Evolutionary conservation across 1,140 invertebrate genomes (phyloP), one percentile per base, ranked within the genome.

Genomic region (Caenorhabditis latens): DNA sequence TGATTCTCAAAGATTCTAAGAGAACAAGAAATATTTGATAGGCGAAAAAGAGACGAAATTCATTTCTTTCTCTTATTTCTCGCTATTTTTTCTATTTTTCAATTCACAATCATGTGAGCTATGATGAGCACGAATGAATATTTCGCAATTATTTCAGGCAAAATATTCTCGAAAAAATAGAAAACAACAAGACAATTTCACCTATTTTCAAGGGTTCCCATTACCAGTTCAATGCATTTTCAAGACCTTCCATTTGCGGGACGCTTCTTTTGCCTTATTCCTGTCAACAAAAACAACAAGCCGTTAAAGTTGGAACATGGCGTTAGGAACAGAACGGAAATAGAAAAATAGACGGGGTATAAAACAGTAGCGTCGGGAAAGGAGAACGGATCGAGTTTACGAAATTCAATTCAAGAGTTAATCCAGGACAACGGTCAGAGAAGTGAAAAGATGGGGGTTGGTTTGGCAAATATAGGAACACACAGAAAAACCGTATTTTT

Each of bases 401-500:
- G 19, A 46, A 71, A 71, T 46, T 46, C 19, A 19, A 71, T 43
- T 71, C 40, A 43, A 40, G 21, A 21, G 21, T 71, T 32, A 24
- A 24, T 13, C 42, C 42, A 46, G 65, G 65, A 43, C 16, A 43
- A 46, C 16, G 65, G 65, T 71, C 65, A 71, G 65, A 32, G 46
- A 43, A 71, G 42, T 71, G 65, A 46, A 71, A 71, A 21, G 11
- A 40, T 2, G 65, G 42, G 42, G 65, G 42, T 24, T 53, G 46
- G n/a, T n/a, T n/a, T n/a, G 6, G 71, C 46, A 79, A 79, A 79
- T 79, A 79, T 16, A 79, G 21, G 71, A 46, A 19, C 11, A 14
- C 71, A 79, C 46, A 79, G 6, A 50, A 79, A 79, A 79, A 79
- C 71, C 46, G 43, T 79, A 53, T 79, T 79, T 79, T 79, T 79